Evolutionary conservation across 2,113 vertebrate genomes (phyloP), one percentile per base, ranked within the genome.

Genomic region (Chlamydotis undulata): DNA sequence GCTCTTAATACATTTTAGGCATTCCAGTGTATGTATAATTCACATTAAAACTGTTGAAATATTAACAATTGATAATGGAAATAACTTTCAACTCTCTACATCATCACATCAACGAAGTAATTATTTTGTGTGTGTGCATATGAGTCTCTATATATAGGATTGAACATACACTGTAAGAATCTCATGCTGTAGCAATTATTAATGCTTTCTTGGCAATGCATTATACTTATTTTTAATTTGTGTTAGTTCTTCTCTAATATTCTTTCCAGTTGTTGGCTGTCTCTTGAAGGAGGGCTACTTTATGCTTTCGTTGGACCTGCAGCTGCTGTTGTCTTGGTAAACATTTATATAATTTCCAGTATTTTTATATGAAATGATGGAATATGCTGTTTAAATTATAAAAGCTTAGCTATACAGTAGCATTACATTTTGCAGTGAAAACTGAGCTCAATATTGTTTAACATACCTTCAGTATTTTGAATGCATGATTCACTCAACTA

Each of bases 251-350:
- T 98, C 52, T 98, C 96, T 98, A 86, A 96, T 97, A 79, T 97
- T 96, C 84, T 96, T 98, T 98, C 86, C 98, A 99, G 99, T 96
- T 99, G 99, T 97, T 99, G 99, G 99, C 98, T 99, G 43, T 99
- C 99, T 98, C 99, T 99, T 74, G 99, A 99, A 98, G 99, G 99
- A 88, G 99, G 99, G 50, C 99, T 99, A 10, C 99, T 99, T 70
- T 99, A 99, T 65, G 99, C 99, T 89, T 99, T 99, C 83, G 99
- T 99, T 83, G 99, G 99, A 98, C 99, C 99, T 89, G 99, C 99
- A 87, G 99, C 99, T 47, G 99, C 99, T 93, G 99, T 99, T 97
- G 99, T 99, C 97, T 98, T 99, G 99, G 99, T 99, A 99, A 97
- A 98, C 95, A 81, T 90, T 63, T 57, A 93, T 89, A 94, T 93